Conservation (phyloP, 2,888 invertebrate species). For the Parnassius mnemosyne region DNA sequence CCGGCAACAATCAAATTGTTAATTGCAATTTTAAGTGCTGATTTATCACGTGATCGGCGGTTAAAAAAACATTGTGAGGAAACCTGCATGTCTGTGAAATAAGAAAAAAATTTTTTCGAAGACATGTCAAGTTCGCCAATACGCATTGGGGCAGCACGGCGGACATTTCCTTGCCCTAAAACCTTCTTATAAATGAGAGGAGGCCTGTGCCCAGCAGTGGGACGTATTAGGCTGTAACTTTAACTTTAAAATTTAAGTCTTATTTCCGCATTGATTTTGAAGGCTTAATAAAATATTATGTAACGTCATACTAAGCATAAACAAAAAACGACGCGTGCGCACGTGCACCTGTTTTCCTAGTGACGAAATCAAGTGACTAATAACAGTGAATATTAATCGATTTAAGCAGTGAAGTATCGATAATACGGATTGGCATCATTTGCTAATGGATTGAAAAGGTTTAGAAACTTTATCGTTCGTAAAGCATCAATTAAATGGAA, state of each 20-base stretch:
- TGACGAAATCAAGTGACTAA: conserved; percentile 26
- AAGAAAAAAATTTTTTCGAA: too few species aligned
- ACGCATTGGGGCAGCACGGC: too few species aligned
- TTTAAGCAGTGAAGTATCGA: conserved; percentile 25
- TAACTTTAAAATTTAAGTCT: neutral
- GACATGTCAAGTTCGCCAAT: too few species aligned
- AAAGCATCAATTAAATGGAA: conserved; percentile 18
- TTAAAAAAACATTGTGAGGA: too few species aligned
- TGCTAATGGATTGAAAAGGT: conserved; percentile 25
- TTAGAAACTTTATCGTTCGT: conserved; percentile 26
- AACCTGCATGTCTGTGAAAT: too few species aligned
- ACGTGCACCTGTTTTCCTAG: conserved; percentile 22
- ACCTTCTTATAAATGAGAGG: too few species aligned
- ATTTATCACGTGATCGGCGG: too few species aligned
- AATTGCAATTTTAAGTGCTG: too few species aligned
- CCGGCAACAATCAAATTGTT: too few species aligned
- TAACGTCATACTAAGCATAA: conserved; percentile 8
- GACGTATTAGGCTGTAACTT: too few species aligned
- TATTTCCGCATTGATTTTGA: conserved; percentile 11
- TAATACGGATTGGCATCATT: conserved; percentile 27
- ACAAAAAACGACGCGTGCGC: conserved; percentile 22
- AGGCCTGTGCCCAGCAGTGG: too few species aligned
- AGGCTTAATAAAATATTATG: conserved; percentile 4
- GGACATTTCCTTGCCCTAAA: too few species aligned
- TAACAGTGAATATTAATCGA: conserved; percentile 25